Evolutionary conservation across 2,113 vertebrate species (phyloP).

Genomic region (Neoarius graeffei): DNA sequence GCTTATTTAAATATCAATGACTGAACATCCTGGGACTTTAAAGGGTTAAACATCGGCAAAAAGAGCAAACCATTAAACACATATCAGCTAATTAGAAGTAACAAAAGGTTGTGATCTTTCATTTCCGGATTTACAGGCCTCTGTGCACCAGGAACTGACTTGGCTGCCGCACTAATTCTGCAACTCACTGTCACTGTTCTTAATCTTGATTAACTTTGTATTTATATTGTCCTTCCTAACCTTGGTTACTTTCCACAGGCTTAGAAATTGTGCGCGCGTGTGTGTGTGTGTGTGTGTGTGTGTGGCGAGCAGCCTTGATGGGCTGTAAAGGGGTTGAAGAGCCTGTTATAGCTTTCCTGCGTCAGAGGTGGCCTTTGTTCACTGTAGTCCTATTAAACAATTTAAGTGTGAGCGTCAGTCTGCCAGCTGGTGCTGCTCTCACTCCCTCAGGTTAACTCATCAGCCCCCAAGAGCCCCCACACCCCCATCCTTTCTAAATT

Average conservation of each 20-base stretch:
- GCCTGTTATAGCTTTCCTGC: conserved; percentile 76
- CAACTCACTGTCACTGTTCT: background rate
- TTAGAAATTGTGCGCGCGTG: conserved; percentile 74
- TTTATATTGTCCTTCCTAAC: conserved; percentile 75
- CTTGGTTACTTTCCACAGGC: conserved; percentile 74
- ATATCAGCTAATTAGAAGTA: background rate
- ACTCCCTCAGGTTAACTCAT: conserved; percentile 67
- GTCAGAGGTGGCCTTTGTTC: conserved; percentile 74
- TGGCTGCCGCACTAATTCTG: background rate
- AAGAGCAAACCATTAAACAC: background rate
- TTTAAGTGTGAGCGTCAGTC: conserved; percentile 76
- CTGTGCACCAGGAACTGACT: background rate
- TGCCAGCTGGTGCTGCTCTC: conserved; percentile 32
- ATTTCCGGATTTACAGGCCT: background rate
- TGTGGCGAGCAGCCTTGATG: conserved; percentile 65
- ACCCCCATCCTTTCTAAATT: conserved; percentile 65
- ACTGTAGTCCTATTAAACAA: conserved; percentile 79
- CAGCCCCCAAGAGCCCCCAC: conserved; percentile 40
- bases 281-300: conserved; percentile 14
- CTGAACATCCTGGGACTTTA: background rate
- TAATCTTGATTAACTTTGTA: conserved; percentile 69
- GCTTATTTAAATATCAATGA: background rate
- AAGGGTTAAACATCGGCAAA: background rate
- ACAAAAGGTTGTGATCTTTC: background rate
- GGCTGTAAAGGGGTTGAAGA: conserved; percentile 69